phyloP scores from a whole-genome alignment of 2,113 vertebrate species.

The Sprattus sprattus region DNA sequence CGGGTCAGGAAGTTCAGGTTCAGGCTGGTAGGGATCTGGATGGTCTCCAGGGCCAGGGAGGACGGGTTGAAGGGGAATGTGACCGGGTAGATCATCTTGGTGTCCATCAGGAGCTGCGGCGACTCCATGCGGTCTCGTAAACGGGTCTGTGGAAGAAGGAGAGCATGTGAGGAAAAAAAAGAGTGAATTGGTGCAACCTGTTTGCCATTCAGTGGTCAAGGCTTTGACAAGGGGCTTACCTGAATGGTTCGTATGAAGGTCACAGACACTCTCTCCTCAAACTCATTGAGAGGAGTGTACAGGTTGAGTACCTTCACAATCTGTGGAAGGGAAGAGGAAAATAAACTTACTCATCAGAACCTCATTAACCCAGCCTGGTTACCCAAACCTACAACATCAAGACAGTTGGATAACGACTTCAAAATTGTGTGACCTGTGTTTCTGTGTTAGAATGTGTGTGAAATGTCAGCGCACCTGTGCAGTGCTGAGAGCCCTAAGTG shows the following conservation, averaged over 20 bases:
- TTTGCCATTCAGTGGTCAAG: not conserved
- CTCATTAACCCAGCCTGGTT: not conserved
- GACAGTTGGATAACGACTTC: not conserved
- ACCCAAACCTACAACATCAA: not conserved
- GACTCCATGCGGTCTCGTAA: slow-evolving; percentile 92
- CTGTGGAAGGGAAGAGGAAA: slow-evolving; percentile 63
- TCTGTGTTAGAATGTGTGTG: not conserved
- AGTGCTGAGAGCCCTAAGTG: slow-evolving; percentile 80
- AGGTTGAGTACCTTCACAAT: slow-evolving; percentile 98
- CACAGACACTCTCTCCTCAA: slow-evolving; percentile 95
- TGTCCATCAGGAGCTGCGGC: slow-evolving; percentile 96
- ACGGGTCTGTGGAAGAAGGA: slow-evolving; percentile 75
- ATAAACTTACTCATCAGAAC: not conserved
- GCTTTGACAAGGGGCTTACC: slow-evolving; percentile 66
- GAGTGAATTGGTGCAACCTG: not conserved
- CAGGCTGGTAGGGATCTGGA: slow-evolving; percentile 93
- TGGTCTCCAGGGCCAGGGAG: slow-evolving; percentile 91
- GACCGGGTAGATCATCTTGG: slow-evolving; percentile 95
- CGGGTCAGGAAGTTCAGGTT: slow-evolving; percentile 90
- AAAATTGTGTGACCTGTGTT: not conserved
- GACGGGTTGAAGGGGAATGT: slow-evolving; percentile 97
- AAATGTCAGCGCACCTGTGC: slow-evolving; percentile 52
- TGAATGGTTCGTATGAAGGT: slow-evolving; percentile 97
- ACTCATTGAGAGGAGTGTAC: slow-evolving; percentile 97
- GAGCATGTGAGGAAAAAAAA: not conserved